phyloP scores from a whole-genome alignment of 35 echinoderm and acorn worm genomes.

The Apostichopus parvimensis region DNA sequence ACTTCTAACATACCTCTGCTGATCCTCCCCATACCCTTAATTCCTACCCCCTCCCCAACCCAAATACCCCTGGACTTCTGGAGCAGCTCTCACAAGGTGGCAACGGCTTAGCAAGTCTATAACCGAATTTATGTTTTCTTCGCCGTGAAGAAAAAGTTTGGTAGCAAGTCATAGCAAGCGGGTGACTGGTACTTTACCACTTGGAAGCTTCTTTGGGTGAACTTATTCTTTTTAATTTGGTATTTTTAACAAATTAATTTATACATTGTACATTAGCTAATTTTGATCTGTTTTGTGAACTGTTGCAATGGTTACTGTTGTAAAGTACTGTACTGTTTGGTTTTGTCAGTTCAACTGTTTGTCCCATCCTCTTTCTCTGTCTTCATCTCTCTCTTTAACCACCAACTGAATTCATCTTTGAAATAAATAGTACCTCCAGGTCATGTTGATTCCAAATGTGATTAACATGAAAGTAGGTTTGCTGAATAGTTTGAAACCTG shows the following conservation, averaged over 20 bases:
- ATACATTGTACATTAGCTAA: too few relatives aligned
- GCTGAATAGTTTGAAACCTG: too few relatives aligned
- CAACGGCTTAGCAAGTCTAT: constrained; percentile 7
- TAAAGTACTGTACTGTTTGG: too few relatives aligned
- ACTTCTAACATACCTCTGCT: not conserved
- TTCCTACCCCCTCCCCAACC: constrained; percentile 5
- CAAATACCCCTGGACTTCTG: not conserved
- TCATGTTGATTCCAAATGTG: too few relatives aligned
- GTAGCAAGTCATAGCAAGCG: not conserved
- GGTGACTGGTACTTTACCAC: constrained; percentile 8
- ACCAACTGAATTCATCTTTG: too few relatives aligned
- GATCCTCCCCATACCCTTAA: not conserved
- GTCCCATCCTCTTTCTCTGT: too few relatives aligned
- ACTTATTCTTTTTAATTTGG: not conserved
- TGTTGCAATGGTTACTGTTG: too few relatives aligned
- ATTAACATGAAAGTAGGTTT: too few relatives aligned
- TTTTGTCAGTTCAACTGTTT: too few relatives aligned
- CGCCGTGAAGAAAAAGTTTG: not conserved
- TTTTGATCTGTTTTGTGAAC: too few relatives aligned
- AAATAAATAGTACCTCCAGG: too few relatives aligned
- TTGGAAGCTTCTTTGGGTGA: constrained; percentile 1
- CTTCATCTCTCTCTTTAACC: too few relatives aligned
- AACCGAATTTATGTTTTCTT: not conserved
- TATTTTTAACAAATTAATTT: not conserved
- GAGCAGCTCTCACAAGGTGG: constrained; percentile 39